phyloP scores from a whole-genome alignment of 2,888 invertebrate genomes.

The Tetragnatha montana region DNA sequence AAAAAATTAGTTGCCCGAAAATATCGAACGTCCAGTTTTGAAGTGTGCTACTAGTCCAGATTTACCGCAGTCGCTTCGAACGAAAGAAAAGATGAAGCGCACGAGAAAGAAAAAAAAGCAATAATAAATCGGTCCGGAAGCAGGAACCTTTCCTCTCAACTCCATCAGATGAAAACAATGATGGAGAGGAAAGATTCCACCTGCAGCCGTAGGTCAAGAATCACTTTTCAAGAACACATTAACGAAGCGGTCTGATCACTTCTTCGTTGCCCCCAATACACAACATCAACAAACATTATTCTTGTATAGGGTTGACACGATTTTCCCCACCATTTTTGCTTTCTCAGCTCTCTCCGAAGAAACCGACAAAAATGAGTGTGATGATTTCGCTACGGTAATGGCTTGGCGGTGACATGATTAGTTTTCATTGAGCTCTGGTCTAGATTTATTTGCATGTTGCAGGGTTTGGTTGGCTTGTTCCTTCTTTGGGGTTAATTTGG shows the following conservation, averaged over 20 bases:
- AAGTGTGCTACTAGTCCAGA: conserved; percentile 47
- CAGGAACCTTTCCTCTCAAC: conserved; percentile 43
- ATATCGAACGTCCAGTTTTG: conserved; percentile 42
- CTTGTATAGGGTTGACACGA: conserved; percentile 13
- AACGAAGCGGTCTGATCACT: conserved; percentile 38
- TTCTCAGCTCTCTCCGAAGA: not conserved
- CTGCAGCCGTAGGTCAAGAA: conserved; percentile 12
- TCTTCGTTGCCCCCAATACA: conserved; percentile 3
- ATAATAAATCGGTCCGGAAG: conserved; percentile 39
- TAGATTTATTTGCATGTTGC: not conserved
- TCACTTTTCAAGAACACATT: conserved; percentile 53
- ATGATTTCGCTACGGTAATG: not conserved
- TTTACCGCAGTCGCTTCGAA: not conserved
- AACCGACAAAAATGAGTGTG: not conserved
- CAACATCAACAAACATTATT: conserved; percentile 8
- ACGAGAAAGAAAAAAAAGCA: conserved; percentile 12
- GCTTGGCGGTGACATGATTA: not conserved
- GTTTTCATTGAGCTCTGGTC: not conserved
- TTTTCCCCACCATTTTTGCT: conserved; percentile 27
- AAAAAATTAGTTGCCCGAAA: conserved; percentile 32
- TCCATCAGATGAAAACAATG: conserved; percentile 21
- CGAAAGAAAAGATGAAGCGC: not conserved
- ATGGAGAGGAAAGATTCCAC: not conserved
- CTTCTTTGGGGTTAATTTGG: not conserved
- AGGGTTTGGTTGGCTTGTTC: not conserved